These are phyloP conservation scores for Mythimna loreyi DNA, from an alignment of 2,888 invertebrate species.

Conservation along the genomic window DNA sequence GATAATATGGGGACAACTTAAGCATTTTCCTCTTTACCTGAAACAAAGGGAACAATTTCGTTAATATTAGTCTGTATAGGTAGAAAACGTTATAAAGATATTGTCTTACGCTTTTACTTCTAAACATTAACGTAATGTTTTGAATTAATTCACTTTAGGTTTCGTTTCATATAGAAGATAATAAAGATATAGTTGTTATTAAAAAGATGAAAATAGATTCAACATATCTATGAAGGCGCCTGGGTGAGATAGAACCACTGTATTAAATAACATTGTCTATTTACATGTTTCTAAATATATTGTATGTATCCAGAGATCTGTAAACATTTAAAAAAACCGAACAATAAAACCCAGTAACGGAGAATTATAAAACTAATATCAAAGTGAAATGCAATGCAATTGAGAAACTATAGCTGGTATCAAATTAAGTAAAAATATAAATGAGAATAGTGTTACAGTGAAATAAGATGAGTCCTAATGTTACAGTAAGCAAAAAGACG, in stretches of 20 bases:
- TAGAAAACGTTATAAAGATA: constrained; percentile 43
- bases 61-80: constrained; percentile 43
- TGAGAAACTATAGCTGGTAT: no score
- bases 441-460: neutral
- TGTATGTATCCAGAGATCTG: no score
- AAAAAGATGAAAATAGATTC: neutral
- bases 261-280: no score
- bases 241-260: no score
- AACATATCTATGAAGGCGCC: no score
- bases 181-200: neutral
- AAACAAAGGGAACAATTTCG: constrained; percentile 58
- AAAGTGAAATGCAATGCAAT: neutral
- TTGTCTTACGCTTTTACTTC: constrained; percentile 33
- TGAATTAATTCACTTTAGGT: constrained; percentile 27
- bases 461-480: neutral
- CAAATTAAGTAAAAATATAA: neutral
- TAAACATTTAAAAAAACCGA: neutral
- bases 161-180: neutral
- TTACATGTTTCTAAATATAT: neutral
- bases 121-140: constrained; percentile 25
- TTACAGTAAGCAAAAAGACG: neutral
- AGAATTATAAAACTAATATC: neutral
- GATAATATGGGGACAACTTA: constrained; percentile 58
- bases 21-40: constrained; percentile 62
- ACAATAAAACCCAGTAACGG: no score